Conservation (phyloP, 2,113 vertebrate species). For the Copsychus sechellarum region DNA sequence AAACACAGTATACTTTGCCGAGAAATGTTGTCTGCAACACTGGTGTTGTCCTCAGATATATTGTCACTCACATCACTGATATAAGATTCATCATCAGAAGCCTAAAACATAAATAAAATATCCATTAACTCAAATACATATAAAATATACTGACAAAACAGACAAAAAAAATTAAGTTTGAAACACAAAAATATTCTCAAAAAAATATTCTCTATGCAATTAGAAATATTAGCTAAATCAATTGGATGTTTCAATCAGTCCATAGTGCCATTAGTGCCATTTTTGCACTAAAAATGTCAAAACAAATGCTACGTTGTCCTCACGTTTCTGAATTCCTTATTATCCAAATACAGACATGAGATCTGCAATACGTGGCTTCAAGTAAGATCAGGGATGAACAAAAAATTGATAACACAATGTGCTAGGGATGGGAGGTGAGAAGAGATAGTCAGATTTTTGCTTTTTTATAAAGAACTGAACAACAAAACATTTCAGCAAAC, state of each 20-base stretch:
- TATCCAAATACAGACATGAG: background rate
- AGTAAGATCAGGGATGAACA: background rate
- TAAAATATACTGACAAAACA: background rate
- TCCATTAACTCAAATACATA: background rate
- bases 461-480: background rate
- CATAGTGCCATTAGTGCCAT: background rate
- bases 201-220: background rate
- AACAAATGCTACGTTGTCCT: background rate
- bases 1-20: constrained; percentile 88
- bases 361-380: background rate
- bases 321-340: background rate
- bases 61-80: constrained; percentile 99
- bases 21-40: constrained; percentile 94
- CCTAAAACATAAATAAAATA: constrained; percentile 74
- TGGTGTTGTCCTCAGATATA: constrained; percentile 99
- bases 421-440: background rate
- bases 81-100: constrained; percentile 98
- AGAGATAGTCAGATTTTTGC: background rate
- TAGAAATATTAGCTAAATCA: background rate
- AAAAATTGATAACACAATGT: accelerated
- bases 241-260: background rate
- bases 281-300: background rate
- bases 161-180: background rate
- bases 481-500: background rate
- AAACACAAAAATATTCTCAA: background rate